phyloP scores from a whole-genome alignment of 2,888 invertebrate species.

The Actias luna region DNA sequence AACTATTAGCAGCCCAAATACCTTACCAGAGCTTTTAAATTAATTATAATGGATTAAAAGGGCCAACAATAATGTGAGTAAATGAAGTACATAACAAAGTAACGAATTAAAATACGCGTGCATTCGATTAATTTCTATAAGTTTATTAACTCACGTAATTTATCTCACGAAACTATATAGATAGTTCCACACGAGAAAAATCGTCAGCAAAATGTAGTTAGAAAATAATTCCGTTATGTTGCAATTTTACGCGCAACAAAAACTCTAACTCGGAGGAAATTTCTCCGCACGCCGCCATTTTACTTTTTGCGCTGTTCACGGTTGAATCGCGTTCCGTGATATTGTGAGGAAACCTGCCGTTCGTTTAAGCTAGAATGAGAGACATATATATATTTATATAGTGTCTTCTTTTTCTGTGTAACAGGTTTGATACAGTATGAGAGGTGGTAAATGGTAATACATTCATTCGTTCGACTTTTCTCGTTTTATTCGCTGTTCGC shows the following conservation, averaged over 20 bases:
- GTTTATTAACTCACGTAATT: background rate
- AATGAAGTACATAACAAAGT: too few relatives aligned
- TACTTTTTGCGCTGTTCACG: slow-evolving; percentile 64
- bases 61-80: too few relatives aligned
- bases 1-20: too few relatives aligned
- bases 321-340: slow-evolving; percentile 61
- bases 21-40: too few relatives aligned
- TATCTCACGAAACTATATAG: background rate
- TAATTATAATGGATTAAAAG: too few relatives aligned
- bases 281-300: slow-evolving; percentile 62
- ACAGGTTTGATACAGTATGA: slow-evolving; percentile 28
- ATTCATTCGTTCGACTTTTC: slow-evolving; percentile 57
- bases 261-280: slow-evolving; percentile 59
- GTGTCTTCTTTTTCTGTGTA: slow-evolving; percentile 31
- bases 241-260: slow-evolving; percentile 62
- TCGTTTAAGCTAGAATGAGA: slow-evolving; percentile 41
- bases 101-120: too few relatives aligned
- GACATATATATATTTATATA: slow-evolving; percentile 27
- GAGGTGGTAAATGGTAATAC: slow-evolving; percentile 19
- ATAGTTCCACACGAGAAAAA: slow-evolving; percentile 23
- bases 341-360: slow-evolving; percentile 49
- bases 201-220: slow-evolving; percentile 21
- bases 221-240: slow-evolving; percentile 52
- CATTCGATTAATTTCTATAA: background rate
- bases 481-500: slow-evolving; percentile 55